Conservation (phyloP, 2,113 vertebrate species). For the Cacatua alba region DNA sequence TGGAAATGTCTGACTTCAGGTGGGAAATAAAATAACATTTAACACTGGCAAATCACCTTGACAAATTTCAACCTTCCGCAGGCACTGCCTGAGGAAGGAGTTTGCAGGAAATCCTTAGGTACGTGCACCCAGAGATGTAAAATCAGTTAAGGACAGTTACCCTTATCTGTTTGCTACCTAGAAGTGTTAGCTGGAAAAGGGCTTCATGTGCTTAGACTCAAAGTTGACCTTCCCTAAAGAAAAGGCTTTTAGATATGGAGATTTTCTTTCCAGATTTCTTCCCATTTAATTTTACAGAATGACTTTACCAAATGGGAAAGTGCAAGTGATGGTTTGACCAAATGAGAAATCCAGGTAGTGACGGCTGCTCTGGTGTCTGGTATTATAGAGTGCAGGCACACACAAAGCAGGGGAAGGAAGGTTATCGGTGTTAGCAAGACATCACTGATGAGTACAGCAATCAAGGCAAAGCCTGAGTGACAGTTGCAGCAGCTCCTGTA, state of each 20-base stretch:
- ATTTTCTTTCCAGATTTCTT: conserved; percentile 10
- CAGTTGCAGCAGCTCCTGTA: not conserved
- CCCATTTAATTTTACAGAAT: not conserved
- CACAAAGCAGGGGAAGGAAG: not conserved
- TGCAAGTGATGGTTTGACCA: not conserved
- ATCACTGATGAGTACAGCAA: not conserved
- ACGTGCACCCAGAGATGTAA: not conserved
- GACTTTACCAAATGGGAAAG: not conserved
- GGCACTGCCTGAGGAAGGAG: not conserved
- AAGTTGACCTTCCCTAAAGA: not conserved
- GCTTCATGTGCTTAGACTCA: not conserved
- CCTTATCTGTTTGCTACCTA: not conserved
- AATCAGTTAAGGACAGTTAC: not conserved
- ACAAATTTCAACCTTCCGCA: not conserved
- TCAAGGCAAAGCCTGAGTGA: not conserved
- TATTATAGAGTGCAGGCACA: not conserved
- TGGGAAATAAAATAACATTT: not conserved
- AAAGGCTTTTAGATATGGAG: not conserved
- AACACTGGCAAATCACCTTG: not conserved
- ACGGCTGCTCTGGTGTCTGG: not conserved
- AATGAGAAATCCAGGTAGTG: not conserved
- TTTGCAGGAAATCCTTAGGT: not conserved
- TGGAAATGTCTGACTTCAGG: not conserved
- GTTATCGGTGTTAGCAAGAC: not conserved
- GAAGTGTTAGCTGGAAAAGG: not conserved